These are phyloP conservation scores for Cheirogaleus medius DNA, from an alignment of 2,113 vertebrate genomes.

Conservation along the genomic window DNA sequence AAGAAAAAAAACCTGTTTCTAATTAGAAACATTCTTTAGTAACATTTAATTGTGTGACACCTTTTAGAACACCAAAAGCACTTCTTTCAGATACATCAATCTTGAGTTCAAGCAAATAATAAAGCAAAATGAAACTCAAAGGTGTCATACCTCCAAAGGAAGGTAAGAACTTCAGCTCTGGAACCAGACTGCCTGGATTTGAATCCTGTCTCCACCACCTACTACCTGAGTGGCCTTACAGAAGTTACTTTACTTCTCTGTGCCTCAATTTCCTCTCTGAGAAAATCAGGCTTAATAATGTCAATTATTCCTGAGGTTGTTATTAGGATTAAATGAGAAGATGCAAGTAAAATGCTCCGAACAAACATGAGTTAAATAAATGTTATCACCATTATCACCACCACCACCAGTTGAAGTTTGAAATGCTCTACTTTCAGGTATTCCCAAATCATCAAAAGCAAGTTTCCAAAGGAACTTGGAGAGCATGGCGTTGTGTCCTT, in stretches of 20 bases:
- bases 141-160: background rate
- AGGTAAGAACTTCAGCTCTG: background rate
- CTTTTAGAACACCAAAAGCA: conserved; percentile 13
- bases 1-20: conserved; percentile 34
- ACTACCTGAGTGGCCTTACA: background rate
- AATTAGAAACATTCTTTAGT: conserved; percentile 5
- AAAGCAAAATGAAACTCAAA: conserved; percentile 17
- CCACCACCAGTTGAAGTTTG: background rate
- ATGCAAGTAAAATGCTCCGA: conserved; percentile 18
- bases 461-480: background rate
- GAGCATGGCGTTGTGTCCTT: background rate
- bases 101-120: conserved; percentile 50
- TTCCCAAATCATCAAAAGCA: conserved; percentile 19
- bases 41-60: background rate
- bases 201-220: background rate
- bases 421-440: background rate
- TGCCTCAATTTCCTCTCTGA: background rate
- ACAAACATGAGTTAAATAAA: conserved; percentile 18
- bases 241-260: background rate
- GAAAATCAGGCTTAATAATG: background rate
- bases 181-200: background rate
- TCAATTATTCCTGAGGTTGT: conserved; percentile 22
- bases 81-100: conserved; percentile 16
- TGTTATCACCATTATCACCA: background rate
- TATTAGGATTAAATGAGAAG: conserved; percentile 8